A percentile compares a stretch with the other conserved stretches of the same genome.
phyloP scores from a whole-genome alignment of 2,888 invertebrate genomes.

The Campoplex capitator region DNA sequence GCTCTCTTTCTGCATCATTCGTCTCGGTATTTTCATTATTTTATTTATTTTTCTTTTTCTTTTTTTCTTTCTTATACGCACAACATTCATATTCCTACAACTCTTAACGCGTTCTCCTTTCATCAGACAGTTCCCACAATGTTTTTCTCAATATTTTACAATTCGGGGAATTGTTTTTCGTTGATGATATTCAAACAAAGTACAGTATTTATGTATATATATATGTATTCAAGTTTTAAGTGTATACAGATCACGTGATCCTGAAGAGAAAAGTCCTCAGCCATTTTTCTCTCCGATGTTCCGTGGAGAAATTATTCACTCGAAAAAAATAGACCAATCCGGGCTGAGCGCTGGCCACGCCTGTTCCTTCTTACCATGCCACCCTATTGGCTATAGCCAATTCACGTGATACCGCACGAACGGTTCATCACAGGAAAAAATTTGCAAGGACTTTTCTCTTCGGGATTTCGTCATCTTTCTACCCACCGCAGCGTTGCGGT shows the following conservation, averaged over 20 bases:
- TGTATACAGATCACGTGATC: not conserved
- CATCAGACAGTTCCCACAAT: conserved; percentile 27
- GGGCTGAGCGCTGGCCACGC: not conserved
- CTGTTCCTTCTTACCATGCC: not conserved
- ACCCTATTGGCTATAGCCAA: not conserved
- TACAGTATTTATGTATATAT: conserved; percentile 7
- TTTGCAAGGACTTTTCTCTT: not conserved
- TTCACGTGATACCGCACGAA: not conserved
- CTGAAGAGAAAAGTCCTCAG: not conserved
- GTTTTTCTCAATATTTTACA: conserved; percentile 41
- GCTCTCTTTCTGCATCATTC: not conserved
- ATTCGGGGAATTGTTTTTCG: conserved; percentile 27
- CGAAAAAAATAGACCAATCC: not conserved
- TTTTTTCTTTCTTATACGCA: conserved; percentile 25
- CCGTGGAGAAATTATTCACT: not conserved
- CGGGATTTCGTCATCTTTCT: not conserved
- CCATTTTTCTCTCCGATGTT: not conserved
- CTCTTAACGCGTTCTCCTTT: conserved; percentile 11
- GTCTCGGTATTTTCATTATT: conserved; percentile 5
- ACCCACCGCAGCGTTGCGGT: not conserved
- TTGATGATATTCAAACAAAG: conserved; percentile 31
- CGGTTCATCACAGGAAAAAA: not conserved
- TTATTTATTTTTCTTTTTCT: not conserved
- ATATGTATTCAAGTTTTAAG: not conserved
- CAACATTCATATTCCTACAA: conserved; percentile 46